These are phyloP conservation scores for Garrulus glandarius DNA, from an alignment of 2,797 vertebrate genomes.

Conservation along the genomic window DNA sequence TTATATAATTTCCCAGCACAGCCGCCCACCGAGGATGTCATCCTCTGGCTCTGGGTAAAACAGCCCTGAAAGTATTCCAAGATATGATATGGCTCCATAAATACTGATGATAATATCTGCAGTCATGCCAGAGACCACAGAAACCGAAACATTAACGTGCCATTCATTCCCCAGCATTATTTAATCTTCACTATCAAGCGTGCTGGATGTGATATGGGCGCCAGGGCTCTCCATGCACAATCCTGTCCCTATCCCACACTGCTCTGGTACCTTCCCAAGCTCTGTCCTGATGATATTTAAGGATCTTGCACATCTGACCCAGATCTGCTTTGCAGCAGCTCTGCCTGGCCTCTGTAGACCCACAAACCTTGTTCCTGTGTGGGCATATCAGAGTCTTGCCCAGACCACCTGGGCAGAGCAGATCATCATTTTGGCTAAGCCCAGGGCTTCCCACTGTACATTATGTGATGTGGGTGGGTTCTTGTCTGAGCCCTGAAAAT, in stretches of 20 bases:
- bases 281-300: not conserved
- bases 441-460: not conserved
- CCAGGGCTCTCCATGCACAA: not conserved
- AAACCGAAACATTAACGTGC: not conserved
- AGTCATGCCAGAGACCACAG: not conserved
- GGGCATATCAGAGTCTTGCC: not conserved
- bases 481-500: not conserved
- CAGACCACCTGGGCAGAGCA: not conserved
- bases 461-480: not conserved
- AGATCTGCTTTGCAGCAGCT: not conserved
- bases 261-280: not conserved
- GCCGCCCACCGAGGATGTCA: not conserved
- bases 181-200: fast-evolving
- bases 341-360: not conserved
- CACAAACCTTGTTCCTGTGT: not conserved
- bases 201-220: fast-evolving
- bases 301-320: not conserved
- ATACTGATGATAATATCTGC: not conserved
- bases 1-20: not conserved
- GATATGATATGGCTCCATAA: not conserved
- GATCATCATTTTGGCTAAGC: not conserved
- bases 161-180: not conserved
- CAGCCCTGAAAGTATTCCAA: not conserved
- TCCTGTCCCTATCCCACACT: not conserved
- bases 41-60: not conserved